These are phyloP conservation scores for Dinocampus coccinellae DNA, from an alignment of 2,888 invertebrate genomes.

Conservation along the genomic window DNA sequence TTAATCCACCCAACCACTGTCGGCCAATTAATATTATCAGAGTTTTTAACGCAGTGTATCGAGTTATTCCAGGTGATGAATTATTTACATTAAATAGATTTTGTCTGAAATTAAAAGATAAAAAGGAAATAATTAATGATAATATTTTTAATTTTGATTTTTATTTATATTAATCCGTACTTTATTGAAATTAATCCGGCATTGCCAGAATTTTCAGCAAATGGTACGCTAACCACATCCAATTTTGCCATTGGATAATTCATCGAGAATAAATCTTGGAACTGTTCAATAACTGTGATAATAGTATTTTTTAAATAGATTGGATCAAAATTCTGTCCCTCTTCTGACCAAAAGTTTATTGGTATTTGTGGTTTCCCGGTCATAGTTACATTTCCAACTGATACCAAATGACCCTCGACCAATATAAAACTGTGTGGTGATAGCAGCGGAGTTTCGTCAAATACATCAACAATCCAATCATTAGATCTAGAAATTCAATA, in stretches of 20 bases:
- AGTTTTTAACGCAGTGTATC: slow-evolving; percentile 49
- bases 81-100: slow-evolving; percentile 50
- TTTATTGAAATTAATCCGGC: slow-evolving; percentile 56
- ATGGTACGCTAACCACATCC: slow-evolving; percentile 53
- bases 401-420: slow-evolving; percentile 55
- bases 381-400: slow-evolving; percentile 35
- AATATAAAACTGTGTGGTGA: slow-evolving; percentile 74
- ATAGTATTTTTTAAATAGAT: slow-evolving; percentile 53
- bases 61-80: slow-evolving; percentile 49
- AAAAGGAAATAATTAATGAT: slow-evolving; percentile 9
- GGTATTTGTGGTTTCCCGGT: slow-evolving; percentile 19
- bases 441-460: slow-evolving; percentile 67
- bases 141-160: background rate
- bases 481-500: slow-evolving; percentile 41
- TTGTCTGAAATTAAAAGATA: slow-evolving; percentile 48
- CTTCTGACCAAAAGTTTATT: slow-evolving; percentile 40
- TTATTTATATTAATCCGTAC: slow-evolving; percentile 43
- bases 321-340: slow-evolving; percentile 32
- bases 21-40: slow-evolving; percentile 63
- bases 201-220: slow-evolving; percentile 46
- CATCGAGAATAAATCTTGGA: slow-evolving; percentile 50
- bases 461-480: slow-evolving; percentile 48
- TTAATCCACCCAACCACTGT: slow-evolving; percentile 71
- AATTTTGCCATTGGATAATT: slow-evolving; percentile 54
- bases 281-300: slow-evolving; percentile 39